A percentile compares a stretch with the other conserved stretches of the same genome.
Conservation (phyloP, 2,888 invertebrate genomes). For the Aleiodes testaceus region DNA sequence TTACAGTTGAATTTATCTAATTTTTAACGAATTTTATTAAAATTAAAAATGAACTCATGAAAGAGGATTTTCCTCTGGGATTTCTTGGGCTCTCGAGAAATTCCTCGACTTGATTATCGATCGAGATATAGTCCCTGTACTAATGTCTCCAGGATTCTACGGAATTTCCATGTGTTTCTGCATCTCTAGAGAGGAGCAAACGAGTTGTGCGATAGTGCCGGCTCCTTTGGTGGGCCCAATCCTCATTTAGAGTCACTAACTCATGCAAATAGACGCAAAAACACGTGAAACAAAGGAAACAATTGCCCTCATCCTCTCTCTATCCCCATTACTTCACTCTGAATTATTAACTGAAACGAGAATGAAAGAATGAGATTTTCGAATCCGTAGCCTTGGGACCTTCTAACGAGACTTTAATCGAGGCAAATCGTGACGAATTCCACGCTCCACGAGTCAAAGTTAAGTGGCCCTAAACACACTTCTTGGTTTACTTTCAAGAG, state of each 20-base stretch:
- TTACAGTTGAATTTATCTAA: background rate
- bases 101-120: constrained; percentile 36
- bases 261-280: constrained; percentile 20
- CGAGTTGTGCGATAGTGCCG: constrained; percentile 31
- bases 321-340: constrained; percentile 4
- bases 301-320: background rate
- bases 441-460: constrained; percentile 37
- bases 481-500: constrained; percentile 16
- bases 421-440: constrained; percentile 51
- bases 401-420: constrained; percentile 50
- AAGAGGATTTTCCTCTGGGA: background rate
- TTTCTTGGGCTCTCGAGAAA: constrained; percentile 14
- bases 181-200: constrained; percentile 20
- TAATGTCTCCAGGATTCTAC: constrained; percentile 32
- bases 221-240: constrained; percentile 36
- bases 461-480: constrained; percentile 37
- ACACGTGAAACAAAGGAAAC: constrained; percentile 11
- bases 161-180: constrained; percentile 13
- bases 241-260: background rate
- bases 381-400: constrained; percentile 11
- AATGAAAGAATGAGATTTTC: background rate
- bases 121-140: constrained; percentile 34
- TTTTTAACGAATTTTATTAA: too few relatives aligned
- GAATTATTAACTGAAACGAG: background rate
- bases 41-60: too few relatives aligned